Base-by-base conservation (phyloP, 2,888 invertebrate species). In the Hyposoter didymator region DNA sequence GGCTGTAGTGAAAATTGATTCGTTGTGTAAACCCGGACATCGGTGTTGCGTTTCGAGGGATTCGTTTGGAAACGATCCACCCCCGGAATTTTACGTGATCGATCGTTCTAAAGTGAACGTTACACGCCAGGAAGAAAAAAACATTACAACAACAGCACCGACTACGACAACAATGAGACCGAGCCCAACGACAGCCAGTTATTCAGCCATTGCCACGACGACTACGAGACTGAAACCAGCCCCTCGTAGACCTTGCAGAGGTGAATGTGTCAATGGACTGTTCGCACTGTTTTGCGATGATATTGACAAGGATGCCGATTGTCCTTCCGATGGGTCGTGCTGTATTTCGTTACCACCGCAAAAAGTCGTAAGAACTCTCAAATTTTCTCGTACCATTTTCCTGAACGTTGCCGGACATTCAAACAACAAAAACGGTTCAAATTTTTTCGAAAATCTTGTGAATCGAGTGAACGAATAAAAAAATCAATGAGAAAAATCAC, bases 271-370 rank as follows among this genome's bases (percentile, higher is more conserved):
- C 89, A 97, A 96, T 84, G 97, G 97, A 0, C 94, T 98, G 52
- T 96, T 98, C 91, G 97, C 97, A 10, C 94, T 98, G 76, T 96
- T 98, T 88, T 98, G 98, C 92, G 98, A 98, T 91, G 96, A 97
- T 90, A 96, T 98, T 78, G 98, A 98, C 91, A 95, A 96, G 2
- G 96, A 97, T 0, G 98, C 97, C 0, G 90, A 91, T 22, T 93
- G 93, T 78, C 91, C 92, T 0, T 90, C 87, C 0, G 93, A 93
- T 59, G 97, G 96, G 28, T 96, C 96, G 76, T 98, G 98, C 93
- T 98, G 98, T 92, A 95, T 98, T 88, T 96, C 96, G 0, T 95
- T 95, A 78, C 93, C 95, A 47, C 94, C 94, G 81, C 91, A 89
- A n/a, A 91, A 90, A 88, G 82, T 83, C 87, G 92, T 92, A 88